phyloP scores from a whole-genome alignment of 2,113 vertebrate genomes.

The Zosterops pallidus region DNA sequence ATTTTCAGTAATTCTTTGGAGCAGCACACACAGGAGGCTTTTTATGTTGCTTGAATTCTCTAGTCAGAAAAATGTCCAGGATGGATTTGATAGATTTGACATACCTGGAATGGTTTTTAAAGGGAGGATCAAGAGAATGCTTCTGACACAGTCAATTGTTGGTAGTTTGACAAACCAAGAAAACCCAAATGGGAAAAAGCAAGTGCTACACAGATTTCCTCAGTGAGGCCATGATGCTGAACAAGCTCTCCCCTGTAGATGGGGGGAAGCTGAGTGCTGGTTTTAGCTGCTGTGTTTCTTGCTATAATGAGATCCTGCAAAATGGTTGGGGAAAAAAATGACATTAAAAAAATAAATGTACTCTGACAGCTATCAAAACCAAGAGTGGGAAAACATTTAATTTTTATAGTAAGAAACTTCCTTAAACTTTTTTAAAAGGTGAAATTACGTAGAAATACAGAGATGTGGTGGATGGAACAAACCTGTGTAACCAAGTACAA shows the following conservation, averaged over 20 bases:
- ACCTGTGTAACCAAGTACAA: rapidly evolving
- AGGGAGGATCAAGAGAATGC: background rate
- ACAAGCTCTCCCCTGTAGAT: background rate
- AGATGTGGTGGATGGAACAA: background rate
- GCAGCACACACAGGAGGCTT: background rate
- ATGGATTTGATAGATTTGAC: constrained; percentile 38
- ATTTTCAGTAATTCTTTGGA: constrained; percentile 36
- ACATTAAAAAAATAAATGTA: background rate
- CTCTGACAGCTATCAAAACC: background rate
- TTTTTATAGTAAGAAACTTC: background rate
- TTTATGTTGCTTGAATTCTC: constrained; percentile 40
- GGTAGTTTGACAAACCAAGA: background rate
- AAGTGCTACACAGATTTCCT: background rate
- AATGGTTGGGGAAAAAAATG: background rate
- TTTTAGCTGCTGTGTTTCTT: background rate
- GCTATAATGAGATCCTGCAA: background rate
- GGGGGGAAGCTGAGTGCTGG: background rate
- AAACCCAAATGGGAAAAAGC: background rate
- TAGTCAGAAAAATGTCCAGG: constrained; percentile 25
- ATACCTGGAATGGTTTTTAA: background rate
- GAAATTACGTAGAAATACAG: background rate
- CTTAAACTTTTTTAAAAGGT: background rate
- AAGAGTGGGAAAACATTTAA: background rate
- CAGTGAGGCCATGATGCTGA: background rate
- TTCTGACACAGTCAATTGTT: background rate